phyloP scores from a whole-genome alignment of 2,797 vertebrate species.

The Sebastes reedi region DNA sequence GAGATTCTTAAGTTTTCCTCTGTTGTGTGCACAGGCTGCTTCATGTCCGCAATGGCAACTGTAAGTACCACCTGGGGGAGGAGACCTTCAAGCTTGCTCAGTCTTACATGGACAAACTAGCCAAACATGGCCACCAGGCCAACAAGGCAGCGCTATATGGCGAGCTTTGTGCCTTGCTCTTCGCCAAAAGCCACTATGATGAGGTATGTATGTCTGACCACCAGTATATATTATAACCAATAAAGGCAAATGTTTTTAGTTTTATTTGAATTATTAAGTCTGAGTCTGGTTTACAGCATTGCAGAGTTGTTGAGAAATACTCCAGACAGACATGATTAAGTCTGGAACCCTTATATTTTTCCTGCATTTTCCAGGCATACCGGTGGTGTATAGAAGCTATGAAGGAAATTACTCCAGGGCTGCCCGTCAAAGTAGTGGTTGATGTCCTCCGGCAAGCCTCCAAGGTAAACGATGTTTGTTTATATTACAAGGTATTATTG shows the following conservation, averaged over 20 bases:
- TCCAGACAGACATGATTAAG: neutral
- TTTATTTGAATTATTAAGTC: neutral
- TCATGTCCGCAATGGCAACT: constrained; percentile 98
- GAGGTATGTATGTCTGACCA: constrained; percentile 82
- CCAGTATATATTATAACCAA: neutral
- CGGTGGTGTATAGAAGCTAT: constrained; percentile 99
- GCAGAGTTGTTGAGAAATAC: neutral
- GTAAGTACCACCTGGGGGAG: constrained; percentile 97
- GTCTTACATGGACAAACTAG: constrained; percentile 97
- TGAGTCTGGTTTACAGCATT: neutral
- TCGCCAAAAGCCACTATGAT: constrained; percentile 99
- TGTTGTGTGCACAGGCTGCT: constrained; percentile 85
- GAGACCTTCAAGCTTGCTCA: constrained; percentile 98
- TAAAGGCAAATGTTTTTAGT: neutral
- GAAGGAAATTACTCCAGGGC: constrained; percentile 94
- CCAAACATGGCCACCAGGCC: constrained; percentile 95
- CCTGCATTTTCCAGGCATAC: constrained; percentile 86
- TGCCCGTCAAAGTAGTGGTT: constrained; percentile 97
- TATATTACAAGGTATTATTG: neutral
- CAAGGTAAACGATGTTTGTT: constrained; percentile 80
- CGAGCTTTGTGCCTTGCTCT: constrained; percentile 96
- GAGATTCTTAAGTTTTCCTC: neutral
- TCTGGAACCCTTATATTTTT: neutral
- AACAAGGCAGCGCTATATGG: constrained; percentile 98
- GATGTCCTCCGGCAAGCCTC: constrained; percentile 99